Conservation (phyloP, 2,797 vertebrate species). For the Mormyrus hasselquistii region DNA sequence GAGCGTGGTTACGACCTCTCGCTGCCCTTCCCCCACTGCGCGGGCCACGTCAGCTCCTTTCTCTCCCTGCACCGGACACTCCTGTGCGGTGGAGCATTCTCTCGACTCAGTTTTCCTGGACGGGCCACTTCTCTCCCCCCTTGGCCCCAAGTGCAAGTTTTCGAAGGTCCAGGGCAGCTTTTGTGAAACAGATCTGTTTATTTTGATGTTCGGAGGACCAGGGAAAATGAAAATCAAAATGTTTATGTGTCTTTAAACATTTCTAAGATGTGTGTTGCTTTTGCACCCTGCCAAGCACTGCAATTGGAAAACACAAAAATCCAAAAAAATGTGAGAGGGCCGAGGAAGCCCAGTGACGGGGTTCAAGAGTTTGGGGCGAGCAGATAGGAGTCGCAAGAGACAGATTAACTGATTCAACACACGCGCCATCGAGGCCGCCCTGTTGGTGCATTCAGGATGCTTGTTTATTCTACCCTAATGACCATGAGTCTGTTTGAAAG, state of each 20-base stretch:
- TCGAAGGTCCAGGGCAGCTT: background rate
- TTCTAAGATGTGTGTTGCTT: slow-evolving; percentile 12
- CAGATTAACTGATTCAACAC: background rate
- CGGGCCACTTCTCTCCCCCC: background rate
- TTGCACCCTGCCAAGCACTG: slow-evolving; percentile 13
- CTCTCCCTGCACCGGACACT: background rate
- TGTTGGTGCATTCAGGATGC: background rate
- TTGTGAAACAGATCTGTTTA: slow-evolving; percentile 22
- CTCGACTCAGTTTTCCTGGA: slow-evolving; percentile 10
- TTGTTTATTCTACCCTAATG: background rate
- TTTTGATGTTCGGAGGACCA: slow-evolving; percentile 21
- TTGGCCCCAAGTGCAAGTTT: background rate
- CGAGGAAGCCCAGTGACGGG: background rate
- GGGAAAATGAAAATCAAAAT: slow-evolving; percentile 25
- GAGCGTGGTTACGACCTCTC: background rate
- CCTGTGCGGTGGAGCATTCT: background rate
- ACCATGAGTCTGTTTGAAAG: background rate
- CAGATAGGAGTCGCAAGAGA: background rate
- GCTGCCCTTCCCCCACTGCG: background rate
- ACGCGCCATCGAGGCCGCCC: background rate
- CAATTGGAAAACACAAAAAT: slow-evolving; percentile 3
- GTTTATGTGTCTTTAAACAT: slow-evolving; percentile 18
- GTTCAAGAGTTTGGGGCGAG: background rate
- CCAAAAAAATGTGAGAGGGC: slow-evolving; percentile 12
- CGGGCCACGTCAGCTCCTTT: background rate